Evolutionary conservation across 2,113 vertebrate genomes (phyloP).

Genomic region (Sminthopsis crassicaudata): DNA sequence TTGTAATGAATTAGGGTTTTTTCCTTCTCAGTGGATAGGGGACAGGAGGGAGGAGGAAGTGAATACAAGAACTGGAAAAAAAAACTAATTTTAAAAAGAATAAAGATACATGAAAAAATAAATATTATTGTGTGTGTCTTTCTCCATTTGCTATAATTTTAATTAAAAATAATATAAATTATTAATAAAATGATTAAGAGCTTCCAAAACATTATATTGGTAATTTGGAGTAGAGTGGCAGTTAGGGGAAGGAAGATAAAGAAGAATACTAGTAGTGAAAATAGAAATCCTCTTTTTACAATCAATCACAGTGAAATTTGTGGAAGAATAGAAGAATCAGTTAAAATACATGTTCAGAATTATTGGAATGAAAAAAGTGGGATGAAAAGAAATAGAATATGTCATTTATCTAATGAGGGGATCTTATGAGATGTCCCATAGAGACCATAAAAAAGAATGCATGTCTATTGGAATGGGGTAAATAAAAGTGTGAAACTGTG

Average conservation of each 20-base stretch:
- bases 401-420: neutral
- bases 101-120: neutral
- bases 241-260: neutral
- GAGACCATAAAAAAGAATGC: neutral
- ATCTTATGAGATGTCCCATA: neutral
- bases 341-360: neutral
- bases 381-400: neutral
- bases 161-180: neutral
- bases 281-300: neutral
- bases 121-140: neutral
- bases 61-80: neutral
- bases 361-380: neutral
- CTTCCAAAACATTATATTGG: neutral
- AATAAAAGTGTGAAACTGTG: neutral
- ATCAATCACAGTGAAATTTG: neutral
- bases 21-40: neutral
- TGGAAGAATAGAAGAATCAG: neutral
- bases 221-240: neutral
- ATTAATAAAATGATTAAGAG: neutral
- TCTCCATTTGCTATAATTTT: neutral
- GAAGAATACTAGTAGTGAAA: neutral
- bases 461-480: neutral
- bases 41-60: neutral
- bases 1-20: neutral
- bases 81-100: neutral